Evolutionary conservation across 2,888 invertebrate genomes (phyloP).

Genomic region (Eilema caniola): DNA sequence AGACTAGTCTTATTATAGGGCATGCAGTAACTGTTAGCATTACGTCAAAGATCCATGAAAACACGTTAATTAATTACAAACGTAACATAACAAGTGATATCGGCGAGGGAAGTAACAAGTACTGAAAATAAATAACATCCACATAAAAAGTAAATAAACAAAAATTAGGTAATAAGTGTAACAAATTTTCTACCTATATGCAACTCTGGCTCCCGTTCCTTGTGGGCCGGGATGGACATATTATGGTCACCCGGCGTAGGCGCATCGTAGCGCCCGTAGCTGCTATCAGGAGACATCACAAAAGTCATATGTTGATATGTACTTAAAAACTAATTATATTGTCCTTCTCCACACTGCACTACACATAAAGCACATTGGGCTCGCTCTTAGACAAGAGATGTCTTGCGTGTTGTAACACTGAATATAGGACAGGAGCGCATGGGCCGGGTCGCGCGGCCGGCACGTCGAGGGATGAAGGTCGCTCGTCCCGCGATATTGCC

Average conservation of each 20-base stretch:
- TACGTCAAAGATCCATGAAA: background rate
- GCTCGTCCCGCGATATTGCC: constrained; percentile 64
- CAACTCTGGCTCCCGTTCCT: constrained; percentile 89
- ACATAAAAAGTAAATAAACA: constrained; percentile 38
- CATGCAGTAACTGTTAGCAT: background rate
- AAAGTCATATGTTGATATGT: constrained; percentile 68
- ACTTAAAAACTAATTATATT: constrained; percentile 65
- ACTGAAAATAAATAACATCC: constrained; percentile 16
- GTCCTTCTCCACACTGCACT: constrained; percentile 79
- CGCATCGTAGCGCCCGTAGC: constrained; percentile 85
- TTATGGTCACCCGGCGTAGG: constrained; percentile 85
- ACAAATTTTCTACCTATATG: constrained; percentile 88
- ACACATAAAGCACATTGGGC: constrained; percentile 80
- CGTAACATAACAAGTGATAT: constrained; percentile 11
- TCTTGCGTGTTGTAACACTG: constrained; percentile 68
- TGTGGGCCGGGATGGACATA: constrained; percentile 76
- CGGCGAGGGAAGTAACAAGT: background rate
- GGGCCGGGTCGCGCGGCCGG: constrained; percentile 69
- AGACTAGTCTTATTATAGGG: background rate
- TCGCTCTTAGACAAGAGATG: constrained; percentile 61
- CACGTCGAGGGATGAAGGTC: constrained; percentile 84
- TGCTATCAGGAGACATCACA: constrained; percentile 91
- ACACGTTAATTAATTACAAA: constrained; percentile 4
- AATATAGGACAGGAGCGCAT: constrained; percentile 80
- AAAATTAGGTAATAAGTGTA: constrained; percentile 19